These are phyloP conservation scores for Nemapogon koenigi DNA, from an alignment of 2,888 invertebrate genomes.

Conservation along the genomic window DNA sequence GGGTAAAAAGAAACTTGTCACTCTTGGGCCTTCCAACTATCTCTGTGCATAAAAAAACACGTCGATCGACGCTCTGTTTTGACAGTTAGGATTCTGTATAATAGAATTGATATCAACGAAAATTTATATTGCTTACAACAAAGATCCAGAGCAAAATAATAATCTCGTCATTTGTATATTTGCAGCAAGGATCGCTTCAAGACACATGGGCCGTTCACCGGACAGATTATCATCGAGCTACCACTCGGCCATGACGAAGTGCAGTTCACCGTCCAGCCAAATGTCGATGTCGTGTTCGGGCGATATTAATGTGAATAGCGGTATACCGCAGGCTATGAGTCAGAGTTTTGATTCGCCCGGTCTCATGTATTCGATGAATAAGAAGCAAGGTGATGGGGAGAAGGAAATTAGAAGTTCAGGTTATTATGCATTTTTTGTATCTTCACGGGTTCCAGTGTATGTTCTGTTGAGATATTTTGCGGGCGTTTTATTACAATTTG, in stretches of 20 bases:
- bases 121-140: too few relatives aligned
- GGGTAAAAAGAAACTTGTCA: too few relatives aligned
- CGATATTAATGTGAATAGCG: constrained; percentile 18
- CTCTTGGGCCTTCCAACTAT: too few relatives aligned
- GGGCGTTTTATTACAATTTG: too few relatives aligned
- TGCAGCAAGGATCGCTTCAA: constrained; percentile 39
- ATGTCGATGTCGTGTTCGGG: constrained; percentile 39
- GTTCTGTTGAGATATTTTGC: too few relatives aligned
- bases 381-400: constrained; percentile 2
- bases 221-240: constrained; percentile 78
- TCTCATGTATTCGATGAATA: constrained; percentile 25
- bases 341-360: constrained; percentile 45
- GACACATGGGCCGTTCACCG: constrained; percentile 66
- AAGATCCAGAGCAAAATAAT: neutral
- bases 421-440: neutral
- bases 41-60: too few relatives aligned
- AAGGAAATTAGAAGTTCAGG: neutral
- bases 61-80: too few relatives aligned
- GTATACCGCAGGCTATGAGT: constrained; percentile 25
- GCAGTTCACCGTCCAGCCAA: constrained; percentile 30
- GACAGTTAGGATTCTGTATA: too few relatives aligned
- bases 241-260: constrained; percentile 51
- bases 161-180: too few relatives aligned
- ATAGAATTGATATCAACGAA: too few relatives aligned
- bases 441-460: too few relatives aligned